Conservation (phyloP, 2,888 invertebrate genomes). For the Hydroisotoma schaefferi region DNA sequence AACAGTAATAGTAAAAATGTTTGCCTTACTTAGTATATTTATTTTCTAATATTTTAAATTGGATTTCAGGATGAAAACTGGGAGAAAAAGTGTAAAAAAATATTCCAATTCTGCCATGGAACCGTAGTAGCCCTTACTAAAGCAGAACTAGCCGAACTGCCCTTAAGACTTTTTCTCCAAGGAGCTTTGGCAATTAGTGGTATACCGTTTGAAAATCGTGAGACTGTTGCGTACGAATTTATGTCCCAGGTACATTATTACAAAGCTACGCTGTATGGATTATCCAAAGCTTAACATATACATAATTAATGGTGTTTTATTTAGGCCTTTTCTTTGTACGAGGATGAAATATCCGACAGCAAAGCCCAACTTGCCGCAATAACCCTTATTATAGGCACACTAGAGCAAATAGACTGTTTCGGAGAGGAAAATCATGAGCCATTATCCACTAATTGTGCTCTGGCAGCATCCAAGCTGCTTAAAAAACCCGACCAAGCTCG, state of each 20-base stretch:
- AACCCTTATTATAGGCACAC: conserved; percentile 88
- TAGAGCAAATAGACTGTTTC: conserved; percentile 92
- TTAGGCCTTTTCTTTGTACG: conserved; percentile 91
- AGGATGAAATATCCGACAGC: conserved; percentile 97
- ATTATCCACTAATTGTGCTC: conserved; percentile 88
- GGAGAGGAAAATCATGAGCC: conserved; percentile 96
- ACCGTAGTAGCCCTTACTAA: conserved; percentile 92
- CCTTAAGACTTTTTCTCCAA: conserved; percentile 88
- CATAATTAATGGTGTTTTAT: conserved; percentile 31
- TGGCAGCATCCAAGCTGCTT: conserved; percentile 90
- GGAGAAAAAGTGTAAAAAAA: conserved; percentile 97
- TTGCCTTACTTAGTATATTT: conserved; percentile 2
- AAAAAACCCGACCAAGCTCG: conserved; percentile 98
- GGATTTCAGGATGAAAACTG: conserved; percentile 79
- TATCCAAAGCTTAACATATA: conserved; percentile 2
- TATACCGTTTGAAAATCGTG: conserved; percentile 89
- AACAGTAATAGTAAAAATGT: not conserved
- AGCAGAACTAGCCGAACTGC: conserved; percentile 89
- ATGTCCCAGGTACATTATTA: conserved; percentile 81
- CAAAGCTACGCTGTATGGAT: too few species aligned
- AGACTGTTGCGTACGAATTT: conserved; percentile 97
- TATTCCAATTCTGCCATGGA: conserved; percentile 96
- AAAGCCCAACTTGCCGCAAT: conserved; percentile 95
- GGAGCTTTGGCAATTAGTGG: conserved; percentile 90
- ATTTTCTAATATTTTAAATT: conserved; percentile 43